Base-by-base conservation (phyloP, 2,797 vertebrate genomes). In the Cheirogaleus major region DNA sequence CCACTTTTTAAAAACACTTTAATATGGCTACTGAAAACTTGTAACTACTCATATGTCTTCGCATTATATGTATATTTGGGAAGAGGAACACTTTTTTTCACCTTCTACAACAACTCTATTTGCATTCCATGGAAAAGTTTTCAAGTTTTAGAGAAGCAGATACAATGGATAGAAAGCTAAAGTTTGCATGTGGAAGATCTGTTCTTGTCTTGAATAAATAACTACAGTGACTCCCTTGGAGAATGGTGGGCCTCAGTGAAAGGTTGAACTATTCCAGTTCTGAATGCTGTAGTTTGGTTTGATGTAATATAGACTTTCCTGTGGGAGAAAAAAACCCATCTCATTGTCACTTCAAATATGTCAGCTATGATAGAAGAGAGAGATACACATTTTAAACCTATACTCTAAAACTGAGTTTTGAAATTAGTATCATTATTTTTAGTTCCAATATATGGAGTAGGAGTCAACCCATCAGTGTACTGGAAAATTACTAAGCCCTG, bases 371-470 rank as follows among this genome's bases (percentile, higher is more conserved):
- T 86, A 50, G 30, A 94, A 93, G 25, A 81, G 38, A 81, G 13
- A 35, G 87, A 38, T 65, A 43, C 9, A 41, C 35, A 57, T 75
- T 91, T 96, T 73, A 41, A 96, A 91, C 81, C 38, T 27, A 63
- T 65, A 61, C 32, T 87, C n/a, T 76, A 32, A n/a, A 91, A 91
- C 43, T 65, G 65, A 81, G 41, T n/a, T 89, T 94, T 76, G 48
- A 50, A 95, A 69, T 91, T 43, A 83, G 69, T 79, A 41, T 83
- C 15, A 67, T 93, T 94, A 89, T 57, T 91, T 97, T 94, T 94
- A 70, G 55, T 89, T 67, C 25, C 12, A 27, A 70, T 89, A 38
- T 25, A 18, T n/a, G 32, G n/a, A 84, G 43, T 82, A 76, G 27
- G n/a, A 95, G 32, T 63, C 20, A 55, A 73, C 35, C 7, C 35